These are phyloP conservation scores for Anthoscopus minutus DNA, from an alignment of 2,113 vertebrate species.

Conservation along the genomic window DNA sequence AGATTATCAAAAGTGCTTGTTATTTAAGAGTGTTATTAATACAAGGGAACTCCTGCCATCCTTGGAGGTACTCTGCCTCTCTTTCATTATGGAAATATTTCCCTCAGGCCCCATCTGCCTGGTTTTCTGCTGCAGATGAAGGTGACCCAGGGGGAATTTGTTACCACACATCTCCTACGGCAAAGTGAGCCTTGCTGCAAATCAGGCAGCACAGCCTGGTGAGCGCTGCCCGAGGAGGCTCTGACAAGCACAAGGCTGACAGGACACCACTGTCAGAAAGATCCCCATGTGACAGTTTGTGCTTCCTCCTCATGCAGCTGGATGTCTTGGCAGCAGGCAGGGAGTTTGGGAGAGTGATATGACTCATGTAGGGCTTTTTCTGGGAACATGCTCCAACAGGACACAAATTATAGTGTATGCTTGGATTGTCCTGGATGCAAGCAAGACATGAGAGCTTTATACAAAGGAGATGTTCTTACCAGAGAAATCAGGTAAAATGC, in stretches of 20 bases:
- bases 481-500: background rate
- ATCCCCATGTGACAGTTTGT: background rate
- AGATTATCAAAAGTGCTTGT: background rate
- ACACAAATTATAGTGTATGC: background rate
- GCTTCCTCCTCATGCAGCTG: constrained; percentile 1
- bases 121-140: constrained; percentile 17
- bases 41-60: background rate
- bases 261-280: background rate
- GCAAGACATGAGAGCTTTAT: background rate
- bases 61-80: background rate
- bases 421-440: background rate
- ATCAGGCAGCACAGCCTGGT: background rate
- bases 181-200: background rate
- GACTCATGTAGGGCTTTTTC: background rate
- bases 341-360: background rate
- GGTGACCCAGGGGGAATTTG: constrained; percentile 32
- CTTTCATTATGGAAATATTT: constrained; percentile 18
- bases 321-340: background rate
- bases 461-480: background rate
- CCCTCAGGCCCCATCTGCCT: constrained; percentile 29
- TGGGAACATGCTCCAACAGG: background rate
- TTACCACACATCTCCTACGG: background rate
- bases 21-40: background rate
- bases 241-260: background rate
- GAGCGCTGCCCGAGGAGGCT: background rate